Percentiles rank a stretch among this genome's conserved stretches.
Conservation (phyloP, 2,113 vertebrate genomes). For the Brachirus orientalis region DNA sequence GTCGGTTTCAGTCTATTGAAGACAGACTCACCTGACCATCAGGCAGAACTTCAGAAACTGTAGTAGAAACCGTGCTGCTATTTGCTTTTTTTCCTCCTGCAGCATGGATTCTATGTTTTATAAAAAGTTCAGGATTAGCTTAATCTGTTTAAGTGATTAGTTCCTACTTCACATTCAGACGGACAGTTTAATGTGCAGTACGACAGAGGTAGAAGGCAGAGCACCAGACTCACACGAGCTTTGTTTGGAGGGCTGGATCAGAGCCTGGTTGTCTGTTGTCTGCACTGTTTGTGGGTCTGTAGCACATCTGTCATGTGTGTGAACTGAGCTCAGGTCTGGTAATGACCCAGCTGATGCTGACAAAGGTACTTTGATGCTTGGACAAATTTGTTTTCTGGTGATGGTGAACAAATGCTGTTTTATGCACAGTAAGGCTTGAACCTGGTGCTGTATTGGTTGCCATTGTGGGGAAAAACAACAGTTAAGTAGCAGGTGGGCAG, state of each 20-base stretch:
- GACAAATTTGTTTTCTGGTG: too few relatives aligned
- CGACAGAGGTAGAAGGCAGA: constrained; percentile 42
- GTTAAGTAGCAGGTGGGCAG: too few relatives aligned
- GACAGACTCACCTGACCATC: too few relatives aligned
- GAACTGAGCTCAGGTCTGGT: too few relatives aligned
- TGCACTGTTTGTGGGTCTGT: neutral
- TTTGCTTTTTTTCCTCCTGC: constrained; percentile 12
- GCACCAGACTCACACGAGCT: constrained; percentile 1
- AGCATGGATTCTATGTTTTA: constrained; percentile 60
- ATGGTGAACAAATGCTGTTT: too few relatives aligned
- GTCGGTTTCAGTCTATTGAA: neutral
- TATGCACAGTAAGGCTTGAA: too few relatives aligned
- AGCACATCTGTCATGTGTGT: neutral
- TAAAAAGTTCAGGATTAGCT: constrained; percentile 80
- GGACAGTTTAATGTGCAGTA: constrained; percentile 56
- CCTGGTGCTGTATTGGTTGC: too few relatives aligned
- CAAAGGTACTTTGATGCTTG: too few relatives aligned
- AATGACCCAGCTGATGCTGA: neutral
- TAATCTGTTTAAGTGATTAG: constrained; percentile 84
- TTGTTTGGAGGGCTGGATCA: constrained; percentile 4
- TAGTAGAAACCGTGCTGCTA: constrained; percentile 23
- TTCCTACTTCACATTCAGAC: constrained; percentile 61
- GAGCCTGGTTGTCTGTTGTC: constrained; percentile 6
- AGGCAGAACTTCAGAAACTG: constrained; percentile 15
- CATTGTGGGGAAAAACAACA: too few relatives aligned